These are phyloP conservation scores for Anolis apletophallus DNA, from an alignment of 2,797 vertebrate genomes.

Conservation along the genomic window DNA sequence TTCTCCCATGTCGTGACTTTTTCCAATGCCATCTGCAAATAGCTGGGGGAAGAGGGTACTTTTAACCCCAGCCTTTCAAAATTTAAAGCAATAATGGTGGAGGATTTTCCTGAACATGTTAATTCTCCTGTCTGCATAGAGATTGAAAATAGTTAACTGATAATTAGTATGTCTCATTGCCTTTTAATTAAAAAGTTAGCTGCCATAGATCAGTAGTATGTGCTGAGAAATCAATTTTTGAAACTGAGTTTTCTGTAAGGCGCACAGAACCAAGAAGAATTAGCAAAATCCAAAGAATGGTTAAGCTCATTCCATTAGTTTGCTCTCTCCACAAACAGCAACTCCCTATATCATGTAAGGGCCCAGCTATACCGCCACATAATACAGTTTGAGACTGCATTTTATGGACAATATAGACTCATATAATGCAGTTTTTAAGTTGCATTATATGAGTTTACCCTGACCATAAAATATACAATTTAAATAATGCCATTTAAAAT, in stretches of 20 bases:
- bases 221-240: conserved; percentile 34
- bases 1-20: conserved; percentile 15
- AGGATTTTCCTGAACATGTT: conserved; percentile 54
- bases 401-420: too few species aligned
- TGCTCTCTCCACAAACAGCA: not conserved
- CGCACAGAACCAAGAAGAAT: conserved; percentile 42
- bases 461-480: too few species aligned
- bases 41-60: conserved; percentile 13
- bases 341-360: not conserved
- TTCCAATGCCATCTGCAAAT: conserved; percentile 27
- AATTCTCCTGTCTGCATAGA: conserved; percentile 68
- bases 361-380: too few species aligned
- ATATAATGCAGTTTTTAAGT: too few species aligned
- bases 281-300: conserved; percentile 18
- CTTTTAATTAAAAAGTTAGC: conserved; percentile 72
- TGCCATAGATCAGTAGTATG: conserved; percentile 42
- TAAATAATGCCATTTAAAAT: too few species aligned
- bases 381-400: too few species aligned
- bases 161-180: conserved; percentile 71
- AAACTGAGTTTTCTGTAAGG: conserved; percentile 15
- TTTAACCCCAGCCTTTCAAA: conserved; percentile 42
- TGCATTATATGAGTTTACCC: not conserved
- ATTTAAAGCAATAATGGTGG: conserved; percentile 61
- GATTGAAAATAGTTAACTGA: conserved; percentile 71
- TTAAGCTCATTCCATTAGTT: not conserved